Percentiles rank a stretch among this genome's conserved stretches.
Evolutionary conservation across 2,888 invertebrate species (phyloP).

Genomic region (Pycnomerus fuliginosus): DNA sequence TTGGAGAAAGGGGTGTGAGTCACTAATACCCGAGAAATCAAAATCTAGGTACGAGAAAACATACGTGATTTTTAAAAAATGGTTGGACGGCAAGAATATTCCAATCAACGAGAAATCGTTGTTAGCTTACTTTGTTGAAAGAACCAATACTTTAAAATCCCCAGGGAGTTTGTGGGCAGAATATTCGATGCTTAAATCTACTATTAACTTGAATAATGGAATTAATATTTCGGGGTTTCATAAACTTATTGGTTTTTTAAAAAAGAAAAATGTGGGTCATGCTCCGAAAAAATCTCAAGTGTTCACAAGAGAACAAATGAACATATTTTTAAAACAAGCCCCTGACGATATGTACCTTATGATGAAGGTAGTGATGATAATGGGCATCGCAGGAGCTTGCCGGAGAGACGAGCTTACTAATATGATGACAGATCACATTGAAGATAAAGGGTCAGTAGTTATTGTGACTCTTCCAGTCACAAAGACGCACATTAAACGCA

Average conservation of each 20-base stretch:
- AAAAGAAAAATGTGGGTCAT: constrained; percentile 18
- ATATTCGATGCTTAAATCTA: constrained; percentile 28
- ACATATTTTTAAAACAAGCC: constrained; percentile 20
- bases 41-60: constrained; percentile 19
- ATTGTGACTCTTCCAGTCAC: constrained; percentile 17
- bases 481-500: constrained; percentile 12
- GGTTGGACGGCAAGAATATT: constrained; percentile 13
- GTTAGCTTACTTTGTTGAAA: constrained; percentile 23
- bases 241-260: constrained; percentile 15
- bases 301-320: constrained; percentile 19
- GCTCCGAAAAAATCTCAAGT: constrained; percentile 14
- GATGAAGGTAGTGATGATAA: constrained; percentile 22
- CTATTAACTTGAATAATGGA: constrained; percentile 19
- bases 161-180: constrained; percentile 21
- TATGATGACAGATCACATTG: constrained; percentile 21
- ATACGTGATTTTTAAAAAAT: constrained; percentile 20
- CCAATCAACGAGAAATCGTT: constrained; percentile 16
- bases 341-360: constrained; percentile 22
- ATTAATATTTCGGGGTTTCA: constrained; percentile 24
- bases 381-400: no score
- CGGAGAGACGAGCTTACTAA: constrained; percentile 22
- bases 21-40: constrained; percentile 19
- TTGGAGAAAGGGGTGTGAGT: constrained; percentile 2
- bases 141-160: constrained; percentile 16
- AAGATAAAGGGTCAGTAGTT: constrained; percentile 13